These are phyloP conservation scores for Ametastegia equiseti DNA, from an alignment of 2,888 invertebrate genomes.

Conservation along the genomic window DNA sequence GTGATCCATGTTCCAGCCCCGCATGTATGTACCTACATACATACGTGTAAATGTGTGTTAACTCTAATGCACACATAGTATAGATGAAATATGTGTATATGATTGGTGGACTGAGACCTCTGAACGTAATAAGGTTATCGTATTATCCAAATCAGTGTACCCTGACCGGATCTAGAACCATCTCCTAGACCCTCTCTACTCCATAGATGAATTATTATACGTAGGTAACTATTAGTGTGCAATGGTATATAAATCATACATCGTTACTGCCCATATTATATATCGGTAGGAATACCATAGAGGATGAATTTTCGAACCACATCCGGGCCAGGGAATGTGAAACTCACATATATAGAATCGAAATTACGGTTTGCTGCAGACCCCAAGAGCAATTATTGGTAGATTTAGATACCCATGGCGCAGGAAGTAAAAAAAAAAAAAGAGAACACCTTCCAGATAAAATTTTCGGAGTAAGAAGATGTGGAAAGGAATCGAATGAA, in stretches of 20 bases:
- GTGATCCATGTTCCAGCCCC: not conserved
- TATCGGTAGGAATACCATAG: not conserved
- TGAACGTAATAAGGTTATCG: slow-evolving; percentile 29
- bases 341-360: not conserved
- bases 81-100: not conserved
- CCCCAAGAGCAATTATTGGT: not conserved
- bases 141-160: slow-evolving; percentile 34
- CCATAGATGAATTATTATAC: not conserved
- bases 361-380: not conserved
- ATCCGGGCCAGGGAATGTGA: not conserved
- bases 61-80: not conserved
- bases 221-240: slow-evolving; percentile 18
- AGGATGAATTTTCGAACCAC: slow-evolving; percentile 17
- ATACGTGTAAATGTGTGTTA: not conserved
- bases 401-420: not conserved
- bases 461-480: not conserved
- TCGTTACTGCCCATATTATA: too few relatives aligned
- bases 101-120: slow-evolving; percentile 7
- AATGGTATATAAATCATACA: not conserved
- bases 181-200: slow-evolving; percentile 12
- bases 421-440: not conserved
- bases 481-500: too few relatives aligned
- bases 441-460: too few relatives aligned
- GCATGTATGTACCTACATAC: not conserved
- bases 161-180: slow-evolving; percentile 11